Conservation (phyloP, 2,797 vertebrate species). For the Oryzias dopingdopingensis region DNA sequence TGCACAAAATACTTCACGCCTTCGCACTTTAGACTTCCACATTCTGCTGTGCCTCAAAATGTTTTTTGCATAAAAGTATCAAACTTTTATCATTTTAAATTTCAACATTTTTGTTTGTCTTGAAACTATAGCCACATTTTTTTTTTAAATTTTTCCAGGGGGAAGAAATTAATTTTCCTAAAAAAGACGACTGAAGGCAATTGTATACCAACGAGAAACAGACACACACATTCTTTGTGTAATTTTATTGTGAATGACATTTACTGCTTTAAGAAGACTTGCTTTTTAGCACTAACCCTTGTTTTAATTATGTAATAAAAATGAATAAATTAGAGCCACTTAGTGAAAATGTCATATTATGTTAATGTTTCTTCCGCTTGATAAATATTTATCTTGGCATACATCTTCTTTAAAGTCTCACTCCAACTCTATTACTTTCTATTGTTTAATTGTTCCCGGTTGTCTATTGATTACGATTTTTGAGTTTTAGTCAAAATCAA, state of each 20-base stretch:
- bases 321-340: no score
- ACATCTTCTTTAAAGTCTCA: no score
- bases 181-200: conserved; percentile 35
- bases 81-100: conserved; percentile 30
- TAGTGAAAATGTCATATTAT: no score
- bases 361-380: no score
- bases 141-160: conserved; percentile 43
- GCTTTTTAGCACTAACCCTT: background rate
- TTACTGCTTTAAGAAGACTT: conserved; percentile 7
- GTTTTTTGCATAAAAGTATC: conserved; percentile 46
- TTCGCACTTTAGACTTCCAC: conserved; percentile 51
- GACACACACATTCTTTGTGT: conserved; percentile 10
- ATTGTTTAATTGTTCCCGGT: no score
- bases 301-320: no score
- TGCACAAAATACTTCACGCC: conserved; percentile 45
- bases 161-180: conserved; percentile 55
- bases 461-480: no score
- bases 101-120: conserved; percentile 33
- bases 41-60: conserved; percentile 33
- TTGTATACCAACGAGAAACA: conserved; percentile 19
- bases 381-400: no score
- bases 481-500: no score
- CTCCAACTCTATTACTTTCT: no score
- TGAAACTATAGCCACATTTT: conserved; percentile 29
- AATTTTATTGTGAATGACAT: conserved; percentile 33